These are phyloP conservation scores for Cyprinodon diabolis DNA, from an alignment of 2,797 vertebrate species.

Conservation along the genomic window DNA sequence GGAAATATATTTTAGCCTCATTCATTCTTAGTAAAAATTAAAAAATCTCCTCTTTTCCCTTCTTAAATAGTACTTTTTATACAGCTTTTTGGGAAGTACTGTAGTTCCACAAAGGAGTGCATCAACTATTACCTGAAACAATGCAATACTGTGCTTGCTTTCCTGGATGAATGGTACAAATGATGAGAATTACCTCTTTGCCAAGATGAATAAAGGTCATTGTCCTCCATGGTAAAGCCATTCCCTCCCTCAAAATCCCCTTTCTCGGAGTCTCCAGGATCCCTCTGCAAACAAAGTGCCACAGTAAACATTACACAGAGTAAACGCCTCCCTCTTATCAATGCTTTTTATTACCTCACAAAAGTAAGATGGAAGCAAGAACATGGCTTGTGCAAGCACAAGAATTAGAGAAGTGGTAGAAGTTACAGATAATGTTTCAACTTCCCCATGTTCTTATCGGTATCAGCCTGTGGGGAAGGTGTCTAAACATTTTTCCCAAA, in stretches of 20 bases:
- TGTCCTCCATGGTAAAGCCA: slow-evolving; percentile 82
- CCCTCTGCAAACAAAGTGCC: slow-evolving; percentile 59
- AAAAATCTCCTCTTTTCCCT: neutral
- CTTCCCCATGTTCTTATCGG: slow-evolving; percentile 70
- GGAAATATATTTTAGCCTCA: neutral
- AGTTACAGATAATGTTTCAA: slow-evolving; percentile 59
- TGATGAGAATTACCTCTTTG: slow-evolving; percentile 71
- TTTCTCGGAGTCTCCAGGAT: slow-evolving; percentile 60
- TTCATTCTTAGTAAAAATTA: neutral
- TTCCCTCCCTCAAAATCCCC: slow-evolving; percentile 55
- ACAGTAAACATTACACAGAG: slow-evolving; percentile 64
- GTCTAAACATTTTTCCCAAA: slow-evolving; percentile 28
- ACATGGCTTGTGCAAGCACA: slow-evolving; percentile 60
- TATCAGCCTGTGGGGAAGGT: slow-evolving; percentile 21
- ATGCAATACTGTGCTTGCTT: neutral
- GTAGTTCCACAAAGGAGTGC: neutral
- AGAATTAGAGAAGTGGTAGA: slow-evolving; percentile 74
- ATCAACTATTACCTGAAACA: neutral
- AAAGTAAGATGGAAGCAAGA: slow-evolving; percentile 63
- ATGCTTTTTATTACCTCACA: slow-evolving; percentile 62
- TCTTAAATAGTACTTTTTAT: neutral
- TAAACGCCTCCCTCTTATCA: slow-evolving; percentile 70
- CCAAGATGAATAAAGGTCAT: slow-evolving; percentile 88
- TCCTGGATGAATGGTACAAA: neutral
- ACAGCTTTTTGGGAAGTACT: neutral